Conservation (phyloP, 2,888 invertebrate genomes). For the Cheilosia pagana region DNA sequence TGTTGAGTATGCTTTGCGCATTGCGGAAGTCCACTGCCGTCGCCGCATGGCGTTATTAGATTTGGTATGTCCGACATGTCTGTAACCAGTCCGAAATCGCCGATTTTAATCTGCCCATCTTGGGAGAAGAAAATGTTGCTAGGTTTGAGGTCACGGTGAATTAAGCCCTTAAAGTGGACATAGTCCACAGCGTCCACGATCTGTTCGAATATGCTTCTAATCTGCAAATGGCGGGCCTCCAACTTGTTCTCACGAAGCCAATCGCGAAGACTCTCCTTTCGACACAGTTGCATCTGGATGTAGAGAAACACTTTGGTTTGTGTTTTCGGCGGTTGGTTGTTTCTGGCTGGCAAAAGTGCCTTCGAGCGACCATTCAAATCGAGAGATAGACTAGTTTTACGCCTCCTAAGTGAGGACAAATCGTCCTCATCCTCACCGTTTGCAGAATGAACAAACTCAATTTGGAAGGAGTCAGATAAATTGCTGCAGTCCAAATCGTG, state of each 20-base stretch:
- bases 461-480: conserved; percentile 83
- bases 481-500: conserved; percentile 80
- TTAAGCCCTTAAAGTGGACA: conserved; percentile 95
- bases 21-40: conserved; percentile 79
- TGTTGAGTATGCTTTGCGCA: conserved; percentile 86
- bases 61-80: conserved; percentile 88
- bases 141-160: conserved; percentile 98
- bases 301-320: conserved; percentile 90
- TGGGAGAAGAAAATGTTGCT: conserved; percentile 97
- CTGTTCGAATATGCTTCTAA: conserved; percentile 92
- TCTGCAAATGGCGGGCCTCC: conserved; percentile 84
- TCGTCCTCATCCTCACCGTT: conserved; percentile 64
- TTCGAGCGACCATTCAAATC: conserved; percentile 53
- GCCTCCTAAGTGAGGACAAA: conserved; percentile 13
- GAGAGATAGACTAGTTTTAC: conserved; percentile 48
- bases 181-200: conserved; percentile 98
- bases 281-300: conserved; percentile 99
- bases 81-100: conserved; percentile 99
- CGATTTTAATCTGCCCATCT: conserved; percentile 96
- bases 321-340: conserved; percentile 73
- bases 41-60: conserved; percentile 79
- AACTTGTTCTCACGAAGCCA: conserved; percentile 90
- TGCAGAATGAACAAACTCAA: conserved; percentile 81
- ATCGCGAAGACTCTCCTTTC: conserved; percentile 93
- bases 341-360: conserved; percentile 53